Evolutionary conservation across 2,888 invertebrate species (phyloP).

Genomic region (Tanytarsus gracilentus): DNA sequence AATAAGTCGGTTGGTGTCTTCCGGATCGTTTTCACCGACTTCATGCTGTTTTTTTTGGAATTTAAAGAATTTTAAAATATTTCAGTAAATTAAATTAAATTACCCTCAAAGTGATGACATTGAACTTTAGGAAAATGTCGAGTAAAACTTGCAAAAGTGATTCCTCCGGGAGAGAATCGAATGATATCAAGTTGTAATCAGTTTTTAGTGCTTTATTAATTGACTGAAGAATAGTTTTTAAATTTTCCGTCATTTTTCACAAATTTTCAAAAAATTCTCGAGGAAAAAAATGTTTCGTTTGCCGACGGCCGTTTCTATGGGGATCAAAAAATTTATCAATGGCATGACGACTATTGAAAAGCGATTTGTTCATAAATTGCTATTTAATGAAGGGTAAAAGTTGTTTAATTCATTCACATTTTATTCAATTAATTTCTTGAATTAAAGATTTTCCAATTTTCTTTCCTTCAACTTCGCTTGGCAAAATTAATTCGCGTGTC

Average conservation of each 20-base stretch:
- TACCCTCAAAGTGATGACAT: constrained; percentile 54
- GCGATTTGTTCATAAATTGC: no score
- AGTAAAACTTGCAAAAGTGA: constrained; percentile 68
- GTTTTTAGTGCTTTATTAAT: constrained; percentile 62
- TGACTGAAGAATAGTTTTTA: constrained; percentile 62
- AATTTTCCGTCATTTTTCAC: constrained; percentile 52
- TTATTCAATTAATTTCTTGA: constrained; percentile 10
- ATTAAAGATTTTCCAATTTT: background rate
- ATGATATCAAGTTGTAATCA: constrained; percentile 72
- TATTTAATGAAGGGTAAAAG: background rate
- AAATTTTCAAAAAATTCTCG: background rate
- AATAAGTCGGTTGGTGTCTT: constrained; percentile 63
- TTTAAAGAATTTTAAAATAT: constrained; percentile 29
- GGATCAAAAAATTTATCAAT: background rate
- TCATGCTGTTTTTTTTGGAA: constrained; percentile 56
- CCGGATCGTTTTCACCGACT: constrained; percentile 63
- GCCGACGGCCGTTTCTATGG: no score
- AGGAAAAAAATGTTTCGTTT: background rate
- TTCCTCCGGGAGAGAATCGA: constrained; percentile 67
- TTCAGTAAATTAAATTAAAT: constrained; percentile 21
- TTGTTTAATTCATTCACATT: background rate
- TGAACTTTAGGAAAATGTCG: constrained; percentile 64
- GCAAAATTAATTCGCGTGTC: constrained; percentile 14
- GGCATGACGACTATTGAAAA: no score
- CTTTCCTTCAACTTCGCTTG: constrained; percentile 1